Evolutionary conservation across 1,140 invertebrate genomes (phyloP).

Genomic region (Epicauta chinensis): DNA sequence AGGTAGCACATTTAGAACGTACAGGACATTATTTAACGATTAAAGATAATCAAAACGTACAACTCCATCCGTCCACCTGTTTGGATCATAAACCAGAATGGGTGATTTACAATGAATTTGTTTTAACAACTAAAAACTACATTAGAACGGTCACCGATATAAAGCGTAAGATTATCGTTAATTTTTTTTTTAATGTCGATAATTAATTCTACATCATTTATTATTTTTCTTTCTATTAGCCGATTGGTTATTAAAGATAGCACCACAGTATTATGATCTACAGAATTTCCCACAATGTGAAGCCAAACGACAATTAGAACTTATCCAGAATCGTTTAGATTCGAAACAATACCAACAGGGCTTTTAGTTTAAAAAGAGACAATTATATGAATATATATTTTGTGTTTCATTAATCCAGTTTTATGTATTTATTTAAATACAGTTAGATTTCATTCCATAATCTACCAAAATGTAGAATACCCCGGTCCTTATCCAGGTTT

Average conservation of each 20-base stretch:
- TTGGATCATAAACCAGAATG: conserved; percentile 99
- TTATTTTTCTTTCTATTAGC: no score
- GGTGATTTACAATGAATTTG: conserved; percentile 99
- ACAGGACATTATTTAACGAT: conserved; percentile 97
- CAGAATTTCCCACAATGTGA: conserved; percentile 97
- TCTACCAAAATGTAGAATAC: no score
- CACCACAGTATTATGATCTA: conserved; percentile 97
- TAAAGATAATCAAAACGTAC: conserved; percentile 98
- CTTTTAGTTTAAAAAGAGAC: no score
- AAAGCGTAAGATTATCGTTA: conserved; percentile 71
- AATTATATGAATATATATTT: no score
- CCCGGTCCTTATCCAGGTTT: no score
- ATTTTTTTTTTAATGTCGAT: no score
- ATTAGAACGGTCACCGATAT: conserved; percentile 98
- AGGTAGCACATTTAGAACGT: conserved; percentile 92
- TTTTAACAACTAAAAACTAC: conserved; percentile 98
- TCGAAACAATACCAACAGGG: conserved; percentile 82
- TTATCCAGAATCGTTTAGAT: conserved; percentile 75
- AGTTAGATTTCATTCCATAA: no score
- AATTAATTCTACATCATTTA: conserved; percentile 20
- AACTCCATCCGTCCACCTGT: conserved; percentile 97
- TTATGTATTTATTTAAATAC: no score
- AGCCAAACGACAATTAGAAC: conserved; percentile 87
- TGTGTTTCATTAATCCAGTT: no score
- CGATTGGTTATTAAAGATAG: conserved; percentile 89